Evolutionary conservation across 2,797 vertebrate genomes (phyloP).

Genomic region (Xenentodon cancila): DNA sequence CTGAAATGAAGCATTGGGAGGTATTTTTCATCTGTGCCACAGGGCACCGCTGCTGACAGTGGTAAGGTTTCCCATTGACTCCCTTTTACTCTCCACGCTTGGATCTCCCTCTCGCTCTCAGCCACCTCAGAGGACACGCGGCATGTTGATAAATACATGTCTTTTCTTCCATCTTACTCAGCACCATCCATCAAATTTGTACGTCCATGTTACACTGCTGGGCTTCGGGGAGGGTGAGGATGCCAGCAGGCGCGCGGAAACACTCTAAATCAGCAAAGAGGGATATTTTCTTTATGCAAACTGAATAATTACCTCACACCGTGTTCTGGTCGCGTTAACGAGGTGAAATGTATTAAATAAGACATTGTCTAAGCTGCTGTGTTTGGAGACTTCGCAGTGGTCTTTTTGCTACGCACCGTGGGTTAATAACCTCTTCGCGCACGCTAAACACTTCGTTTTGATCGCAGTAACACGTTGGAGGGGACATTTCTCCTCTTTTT

Average conservation of each 20-base stretch:
- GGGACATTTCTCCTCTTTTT: no score
- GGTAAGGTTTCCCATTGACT: constrained; percentile 74
- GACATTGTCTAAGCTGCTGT: constrained; percentile 14
- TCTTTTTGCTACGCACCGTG: constrained; percentile 19
- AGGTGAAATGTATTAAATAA: constrained; percentile 40
- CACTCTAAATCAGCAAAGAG: constrained; percentile 48
- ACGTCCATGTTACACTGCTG: constrained; percentile 56
- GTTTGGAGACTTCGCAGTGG: constrained; percentile 37
- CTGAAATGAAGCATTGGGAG: constrained; percentile 80
- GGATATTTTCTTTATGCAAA: constrained; percentile 46
- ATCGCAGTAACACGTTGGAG: constrained; percentile 59
- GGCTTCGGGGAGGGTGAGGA: constrained; percentile 36
- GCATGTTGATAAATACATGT: constrained; percentile 73
- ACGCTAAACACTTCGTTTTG: constrained; percentile 54
- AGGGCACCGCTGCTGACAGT: constrained; percentile 76
- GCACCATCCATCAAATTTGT: constrained; percentile 73
- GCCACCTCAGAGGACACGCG: constrained; percentile 51
- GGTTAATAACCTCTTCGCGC: constrained; percentile 62
- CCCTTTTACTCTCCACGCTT: constrained; percentile 49
- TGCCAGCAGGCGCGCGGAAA: constrained; percentile 40
- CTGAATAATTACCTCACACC: constrained; percentile 44
- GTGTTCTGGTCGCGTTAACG: constrained; percentile 42
- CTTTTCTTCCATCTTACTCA: constrained; percentile 70
- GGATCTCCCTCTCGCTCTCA: constrained; percentile 31
- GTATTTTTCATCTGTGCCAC: constrained; percentile 79